A percentile compares a stretch with the other conserved stretches of the same genome.
Conservation (phyloP, 2,113 vertebrate species). For the Chlorodrepanis virens region DNA sequence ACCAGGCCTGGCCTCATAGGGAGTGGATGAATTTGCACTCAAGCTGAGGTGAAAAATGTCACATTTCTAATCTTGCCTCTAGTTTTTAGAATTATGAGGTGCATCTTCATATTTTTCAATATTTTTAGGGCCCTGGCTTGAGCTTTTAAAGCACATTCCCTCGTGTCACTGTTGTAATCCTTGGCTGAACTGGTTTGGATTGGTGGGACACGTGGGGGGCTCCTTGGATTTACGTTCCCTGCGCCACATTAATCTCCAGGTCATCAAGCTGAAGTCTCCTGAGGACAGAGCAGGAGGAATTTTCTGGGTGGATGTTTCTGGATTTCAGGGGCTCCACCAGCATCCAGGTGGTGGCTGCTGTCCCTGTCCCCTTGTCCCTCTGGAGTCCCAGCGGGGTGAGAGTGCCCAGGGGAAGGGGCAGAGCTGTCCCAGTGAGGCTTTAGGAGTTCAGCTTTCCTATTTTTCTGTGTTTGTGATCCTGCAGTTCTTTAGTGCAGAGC, state of each 20-base stretch:
- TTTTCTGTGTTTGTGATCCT: background rate
- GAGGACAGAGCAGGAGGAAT: constrained; percentile 10
- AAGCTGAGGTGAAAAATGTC: background rate
- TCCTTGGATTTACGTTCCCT: too few relatives aligned
- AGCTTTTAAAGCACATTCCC: background rate
- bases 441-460: rapidly evolving
- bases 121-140: background rate
- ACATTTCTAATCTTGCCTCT: background rate
- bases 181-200: background rate
- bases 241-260: constrained; percentile 19
- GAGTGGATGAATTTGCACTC: background rate
- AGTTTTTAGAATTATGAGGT: background rate
- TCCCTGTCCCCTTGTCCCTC: background rate
- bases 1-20: background rate
- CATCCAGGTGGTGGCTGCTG: background rate
- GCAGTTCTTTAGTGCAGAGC: background rate
- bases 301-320: background rate
- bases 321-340: too few relatives aligned
- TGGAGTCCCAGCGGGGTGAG: background rate
- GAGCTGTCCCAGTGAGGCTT: background rate
- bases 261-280: background rate
- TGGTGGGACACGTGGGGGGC: background rate
- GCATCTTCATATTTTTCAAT: background rate
- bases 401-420: rapidly evolving
- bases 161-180: background rate